These are phyloP conservation scores for Excalfactoria chinensis DNA, from an alignment of 2,113 vertebrate species.

Conservation along the genomic window DNA sequence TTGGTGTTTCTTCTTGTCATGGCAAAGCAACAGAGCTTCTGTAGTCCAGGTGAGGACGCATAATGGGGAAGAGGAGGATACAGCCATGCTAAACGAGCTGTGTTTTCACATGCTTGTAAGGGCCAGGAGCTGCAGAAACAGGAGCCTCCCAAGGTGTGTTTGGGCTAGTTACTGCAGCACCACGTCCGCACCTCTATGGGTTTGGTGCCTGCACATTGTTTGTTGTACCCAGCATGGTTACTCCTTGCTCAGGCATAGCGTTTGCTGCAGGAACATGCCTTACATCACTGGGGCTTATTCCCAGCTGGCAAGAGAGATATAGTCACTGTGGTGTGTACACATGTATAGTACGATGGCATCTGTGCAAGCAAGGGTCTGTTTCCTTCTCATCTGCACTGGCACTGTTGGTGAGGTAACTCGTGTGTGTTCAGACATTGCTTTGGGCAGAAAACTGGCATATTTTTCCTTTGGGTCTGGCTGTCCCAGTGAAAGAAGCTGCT, in stretches of 20 bases:
- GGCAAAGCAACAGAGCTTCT: neutral
- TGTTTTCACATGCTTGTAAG: constrained; percentile 29
- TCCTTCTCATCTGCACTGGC: neutral
- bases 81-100: neutral
- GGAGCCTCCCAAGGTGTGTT: constrained; percentile 41
- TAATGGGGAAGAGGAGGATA: neutral
- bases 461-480: neutral
- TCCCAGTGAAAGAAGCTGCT: neutral
- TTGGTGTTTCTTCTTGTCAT: neutral
- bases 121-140: neutral
- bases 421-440: neutral
- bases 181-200: neutral
- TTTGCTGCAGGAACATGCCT: neutral
- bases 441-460: neutral
- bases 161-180: rapidly evolving
- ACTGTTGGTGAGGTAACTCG: neutral
- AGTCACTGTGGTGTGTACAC: rapidly evolving
- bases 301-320: rapidly evolving
- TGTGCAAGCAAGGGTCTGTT: neutral
- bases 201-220: neutral
- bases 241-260: neutral
- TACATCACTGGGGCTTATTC: neutral
- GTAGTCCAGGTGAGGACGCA: neutral
- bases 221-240: neutral
- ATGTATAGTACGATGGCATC: rapidly evolving